Evolutionary conservation across 2,113 vertebrate genomes (phyloP), one percentile per base, ranked within the genome.

Genomic region (Haemorhous mexicanus): DNA sequence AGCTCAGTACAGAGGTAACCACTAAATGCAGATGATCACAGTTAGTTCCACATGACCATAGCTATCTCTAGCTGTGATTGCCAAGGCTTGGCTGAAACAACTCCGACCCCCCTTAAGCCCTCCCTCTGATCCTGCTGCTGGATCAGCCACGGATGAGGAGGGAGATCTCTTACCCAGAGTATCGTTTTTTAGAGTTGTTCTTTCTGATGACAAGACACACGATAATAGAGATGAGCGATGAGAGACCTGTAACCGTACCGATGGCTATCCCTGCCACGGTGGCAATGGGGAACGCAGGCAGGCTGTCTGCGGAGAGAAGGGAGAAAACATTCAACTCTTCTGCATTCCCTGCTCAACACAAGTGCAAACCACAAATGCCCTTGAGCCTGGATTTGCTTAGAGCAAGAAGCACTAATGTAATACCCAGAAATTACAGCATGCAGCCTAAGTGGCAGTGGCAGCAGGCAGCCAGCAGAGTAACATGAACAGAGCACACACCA

Each of bases 141-240:
- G 85, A 76, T 35, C 44, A 79, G 49, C 14, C 80, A 74, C 23
- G 13, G 70, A 87, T 94, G 89, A 96, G 93, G 94, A 96, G 47
- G 68, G 46, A 68, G 59, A 93, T 75, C 68, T 94, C 99, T 98
- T 98, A 99, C 99, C 99, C 98, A 93, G 98, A 98, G 32, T 99
- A 99, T 64, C 98, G 98, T 59, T 98, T 98, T 92, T 98, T 98
- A 50, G 97, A 97, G 93, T 97, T 98, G 80, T 98, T 98, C 97
- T 98, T 97, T 97, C 98, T 98, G 87, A 98, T 98, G 91, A 98
- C 95, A 49, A 99, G 75, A 95, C 98, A 99, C 93, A 98, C 98
- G 22, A 97, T 96, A 93, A 98, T 87, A 53, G 98, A 97, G 58
- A 98, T 96, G 93, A 99, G 97, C 94, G 98, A 93, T 70, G 98